Conservation (phyloP, 2,797 vertebrate species). For the Hyperoplus immaculatus region DNA sequence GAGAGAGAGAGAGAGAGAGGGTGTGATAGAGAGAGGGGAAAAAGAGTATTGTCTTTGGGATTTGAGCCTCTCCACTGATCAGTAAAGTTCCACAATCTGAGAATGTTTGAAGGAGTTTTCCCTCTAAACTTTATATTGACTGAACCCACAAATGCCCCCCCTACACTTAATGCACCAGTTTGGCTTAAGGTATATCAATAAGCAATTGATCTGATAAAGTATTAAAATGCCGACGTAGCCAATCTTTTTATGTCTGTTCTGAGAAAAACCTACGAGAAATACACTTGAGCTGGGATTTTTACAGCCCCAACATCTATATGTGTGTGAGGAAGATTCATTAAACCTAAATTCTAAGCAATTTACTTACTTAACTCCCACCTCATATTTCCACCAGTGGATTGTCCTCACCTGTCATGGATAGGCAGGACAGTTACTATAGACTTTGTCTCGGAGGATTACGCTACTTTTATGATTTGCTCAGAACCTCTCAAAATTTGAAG, state of each 20-base stretch:
- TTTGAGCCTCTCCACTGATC: constrained; percentile 67
- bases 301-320: constrained; percentile 13
- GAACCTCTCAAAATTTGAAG: background rate
- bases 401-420: constrained; percentile 14
- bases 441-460: background rate
- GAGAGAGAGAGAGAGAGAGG: constrained; percentile 52
- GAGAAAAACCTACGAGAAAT: constrained; percentile 37
- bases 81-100: constrained; percentile 48
- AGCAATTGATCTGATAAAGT: constrained; percentile 44
- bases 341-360: constrained; percentile 31
- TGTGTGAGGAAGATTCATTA: constrained; percentile 34
- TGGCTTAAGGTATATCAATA: constrained; percentile 15
- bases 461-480: background rate
- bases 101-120: constrained; percentile 55
- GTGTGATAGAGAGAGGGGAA: constrained; percentile 50
- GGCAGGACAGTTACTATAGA: background rate
- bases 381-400: constrained; percentile 22
- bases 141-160: constrained; percentile 14
- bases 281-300: constrained; percentile 33
- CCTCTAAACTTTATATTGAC: constrained; percentile 59
- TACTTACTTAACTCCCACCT: constrained; percentile 3
- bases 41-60: constrained; percentile 70
- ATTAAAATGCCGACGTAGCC: constrained; percentile 8
- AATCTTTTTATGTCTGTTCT: constrained; percentile 4
- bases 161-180: constrained; percentile 12